Evolutionary conservation across 2,113 vertebrate genomes (phyloP).

Genomic region (Myrmecobius fasciatus): DNA sequence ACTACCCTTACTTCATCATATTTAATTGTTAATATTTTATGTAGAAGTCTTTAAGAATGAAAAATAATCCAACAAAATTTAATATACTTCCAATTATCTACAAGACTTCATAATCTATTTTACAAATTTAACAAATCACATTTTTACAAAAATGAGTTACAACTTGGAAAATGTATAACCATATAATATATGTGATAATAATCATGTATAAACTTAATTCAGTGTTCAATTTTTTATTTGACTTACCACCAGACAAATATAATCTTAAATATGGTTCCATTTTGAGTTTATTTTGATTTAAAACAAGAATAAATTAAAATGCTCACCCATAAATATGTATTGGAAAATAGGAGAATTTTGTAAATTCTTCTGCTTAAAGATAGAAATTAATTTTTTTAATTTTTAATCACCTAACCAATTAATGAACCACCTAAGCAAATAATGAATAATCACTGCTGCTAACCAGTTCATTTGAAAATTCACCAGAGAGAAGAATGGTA

Average conservation of each 20-base stretch:
- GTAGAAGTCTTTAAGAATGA: background rate
- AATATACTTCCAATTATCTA: background rate
- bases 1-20: too few species aligned
- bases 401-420: background rate
- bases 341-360: background rate
- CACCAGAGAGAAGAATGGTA: background rate
- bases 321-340: background rate
- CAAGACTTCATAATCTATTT: background rate
- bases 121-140: background rate
- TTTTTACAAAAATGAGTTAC: background rate
- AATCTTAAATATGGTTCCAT: background rate
- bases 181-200: background rate
- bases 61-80: background rate
- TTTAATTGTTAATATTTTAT: background rate
- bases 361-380: background rate
- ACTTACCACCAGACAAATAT: background rate
- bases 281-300: background rate
- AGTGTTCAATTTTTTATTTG: background rate
- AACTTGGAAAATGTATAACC: background rate
- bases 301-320: background rate
- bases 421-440: too few species aligned
- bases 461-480: background rate
- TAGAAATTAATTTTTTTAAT: background rate
- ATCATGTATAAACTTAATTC: background rate
- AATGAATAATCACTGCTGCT: background rate